Base-by-base conservation (phyloP, 1,140 invertebrate species). In the Micrasema longulum region DNA sequence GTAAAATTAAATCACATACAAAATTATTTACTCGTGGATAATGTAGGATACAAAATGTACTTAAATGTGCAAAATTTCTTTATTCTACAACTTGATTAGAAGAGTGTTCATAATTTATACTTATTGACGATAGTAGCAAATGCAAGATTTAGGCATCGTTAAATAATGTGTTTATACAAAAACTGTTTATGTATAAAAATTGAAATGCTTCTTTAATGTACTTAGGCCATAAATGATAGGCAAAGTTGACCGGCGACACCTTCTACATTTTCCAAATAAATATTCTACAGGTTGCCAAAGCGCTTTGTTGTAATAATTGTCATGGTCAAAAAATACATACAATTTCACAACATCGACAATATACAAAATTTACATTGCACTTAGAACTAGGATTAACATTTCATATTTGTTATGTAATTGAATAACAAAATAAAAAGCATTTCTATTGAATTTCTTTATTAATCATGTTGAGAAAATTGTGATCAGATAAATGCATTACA, bases 41-140 rank as follows among this genome's bases (percentile, higher is more conserved):
- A 65, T 50, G 62, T 47, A 69, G 67, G 55, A 62, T 68, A 73
- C 71, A 68, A 69, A 65, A 69, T n/a, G n/a, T n/a, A 57, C 26
- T 38, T n/a, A 57, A 66, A 53, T 22, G 60, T 73, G 67, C 72
- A 50, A 63, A 63, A 63, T 63, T 60, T 47, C 43, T 26, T 65
- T 50, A 65, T 23, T 26, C 47, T 65, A 65, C 38, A 65, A 50
- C 50, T 65, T 45, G 47, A n/a, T 35, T 47, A 10, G 4, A 48
- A 26, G 26, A 20, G 23, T 48, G n/a, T n/a, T n/a, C n/a, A n/a
- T n/a, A n/a, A n/a, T 50, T 14, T 20, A 31, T 20, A 45, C 14
- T 20, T 45, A 45, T 10, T 63, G 12, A 63, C 9, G 43, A 47
- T 9, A 14, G 45, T 63, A 63, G 43, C 60, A 22, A 43, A 63